Evolutionary conservation across 2,888 invertebrate species (phyloP).

Genomic region (Elgonia sp.): DNA sequence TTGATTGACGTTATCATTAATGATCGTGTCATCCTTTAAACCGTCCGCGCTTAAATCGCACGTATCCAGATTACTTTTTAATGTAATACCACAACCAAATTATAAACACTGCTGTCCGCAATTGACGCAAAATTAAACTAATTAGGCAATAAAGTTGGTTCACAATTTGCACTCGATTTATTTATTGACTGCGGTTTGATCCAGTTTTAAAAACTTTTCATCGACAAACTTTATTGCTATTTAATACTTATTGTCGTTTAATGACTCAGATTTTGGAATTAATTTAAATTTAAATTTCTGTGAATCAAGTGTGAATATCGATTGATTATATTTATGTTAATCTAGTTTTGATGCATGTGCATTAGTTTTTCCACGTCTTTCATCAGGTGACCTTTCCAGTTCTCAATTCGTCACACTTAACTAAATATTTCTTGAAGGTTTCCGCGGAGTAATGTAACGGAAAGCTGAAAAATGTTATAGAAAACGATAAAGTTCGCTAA

Average conservation of each 20-base stretch:
- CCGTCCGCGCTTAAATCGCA: conserved; percentile 12
- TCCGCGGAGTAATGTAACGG: conserved; percentile 29
- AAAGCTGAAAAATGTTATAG: conserved; percentile 55
- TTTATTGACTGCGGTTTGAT: not conserved
- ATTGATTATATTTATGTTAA: conserved; percentile 13
- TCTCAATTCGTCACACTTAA: conserved; percentile 56
- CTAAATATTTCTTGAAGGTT: conserved; percentile 53
- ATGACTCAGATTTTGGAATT: not conserved
- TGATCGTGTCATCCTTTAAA: conserved; percentile 41
- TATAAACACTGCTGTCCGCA: conserved; percentile 10
- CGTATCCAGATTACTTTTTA: conserved; percentile 17
- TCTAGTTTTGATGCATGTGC: conserved; percentile 30
- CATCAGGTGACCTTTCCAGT: conserved; percentile 27
- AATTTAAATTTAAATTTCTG: not conserved
- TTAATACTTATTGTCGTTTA: not conserved
- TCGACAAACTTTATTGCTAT: not conserved
- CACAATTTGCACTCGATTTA: not conserved
- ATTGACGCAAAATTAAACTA: conserved; percentile 18
- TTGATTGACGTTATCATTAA: conserved; percentile 63
- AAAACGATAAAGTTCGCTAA: conserved; percentile 50
- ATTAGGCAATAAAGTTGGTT: conserved; percentile 7
- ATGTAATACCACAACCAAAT: conserved; percentile 11
- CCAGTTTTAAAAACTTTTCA: not conserved
- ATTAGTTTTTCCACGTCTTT: conserved; percentile 36
- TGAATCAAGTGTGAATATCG: not conserved